Percentiles rank a stretch among this genome's conserved stretches.
Evolutionary conservation across 1,140 invertebrate genomes (phyloP).

Genomic region (Metaphire vulgaris): DNA sequence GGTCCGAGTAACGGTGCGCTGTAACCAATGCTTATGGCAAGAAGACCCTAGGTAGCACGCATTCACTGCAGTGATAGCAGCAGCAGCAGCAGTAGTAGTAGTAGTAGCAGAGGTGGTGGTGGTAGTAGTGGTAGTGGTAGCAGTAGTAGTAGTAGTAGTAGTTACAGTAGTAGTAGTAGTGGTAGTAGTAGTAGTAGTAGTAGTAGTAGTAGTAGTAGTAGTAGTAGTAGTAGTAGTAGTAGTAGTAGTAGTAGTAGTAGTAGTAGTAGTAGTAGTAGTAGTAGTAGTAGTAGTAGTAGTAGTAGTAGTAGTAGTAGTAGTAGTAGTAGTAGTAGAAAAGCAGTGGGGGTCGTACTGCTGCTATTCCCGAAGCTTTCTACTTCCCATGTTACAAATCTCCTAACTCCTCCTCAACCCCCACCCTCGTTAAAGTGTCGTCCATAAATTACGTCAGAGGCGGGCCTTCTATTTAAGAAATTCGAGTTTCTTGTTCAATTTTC

Average conservation of each 20-base stretch:
- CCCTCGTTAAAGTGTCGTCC: too few species aligned
- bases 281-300: constrained; percentile 1
- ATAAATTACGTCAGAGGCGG: too few species aligned
- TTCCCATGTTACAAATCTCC: too few species aligned
- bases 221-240: too few species aligned
- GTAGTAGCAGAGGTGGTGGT: not conserved
- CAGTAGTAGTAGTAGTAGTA: not conserved
- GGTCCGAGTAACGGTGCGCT: too few species aligned
- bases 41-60: too few species aligned
- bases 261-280: not conserved
- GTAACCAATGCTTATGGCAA: too few species aligned
- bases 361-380: too few species aligned
- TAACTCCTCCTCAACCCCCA: too few species aligned
- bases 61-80: not conserved
- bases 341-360: not conserved
- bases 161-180: not conserved
- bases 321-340: not conserved
- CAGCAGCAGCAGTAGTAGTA: not conserved
- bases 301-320: constrained; percentile 2
- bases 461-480: too few species aligned
- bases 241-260: not conserved
- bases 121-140: not conserved
- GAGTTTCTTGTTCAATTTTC: too few species aligned
- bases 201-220: too few species aligned
- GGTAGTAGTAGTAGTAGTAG: not conserved